A percentile compares a stretch with the other conserved stretches of the same genome.
Conservation (phyloP, 2,888 invertebrate species). For the Tenthredo scrophulariae region DNA sequence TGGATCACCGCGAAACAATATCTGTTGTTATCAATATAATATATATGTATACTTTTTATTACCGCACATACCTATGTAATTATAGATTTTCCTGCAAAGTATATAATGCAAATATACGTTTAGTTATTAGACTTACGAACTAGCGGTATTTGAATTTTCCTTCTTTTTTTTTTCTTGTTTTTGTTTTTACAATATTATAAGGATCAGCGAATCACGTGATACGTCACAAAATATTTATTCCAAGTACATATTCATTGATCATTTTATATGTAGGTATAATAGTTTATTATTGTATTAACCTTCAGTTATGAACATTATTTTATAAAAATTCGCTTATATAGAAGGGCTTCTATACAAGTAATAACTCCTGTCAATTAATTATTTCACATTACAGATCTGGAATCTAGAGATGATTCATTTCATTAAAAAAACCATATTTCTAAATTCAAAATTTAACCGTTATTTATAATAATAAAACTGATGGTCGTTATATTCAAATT, state of each 20-base stretch:
- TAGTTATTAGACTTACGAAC: neutral
- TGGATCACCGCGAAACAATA: slow-evolving; percentile 9
- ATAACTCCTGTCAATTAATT: neutral
- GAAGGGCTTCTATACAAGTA: neutral
- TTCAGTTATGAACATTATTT: neutral
- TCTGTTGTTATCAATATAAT: neutral
- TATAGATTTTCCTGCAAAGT: neutral
- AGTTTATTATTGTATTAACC: neutral
- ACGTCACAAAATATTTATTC: neutral
- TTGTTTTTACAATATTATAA: neutral
- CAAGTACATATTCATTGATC: neutral
- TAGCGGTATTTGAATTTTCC: neutral
- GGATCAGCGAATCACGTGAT: neutral
- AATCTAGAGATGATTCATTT: neutral
- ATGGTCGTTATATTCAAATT: neutral
- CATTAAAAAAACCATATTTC: neutral
- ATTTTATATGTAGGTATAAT: neutral
- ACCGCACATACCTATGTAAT: neutral
- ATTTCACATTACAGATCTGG: neutral
- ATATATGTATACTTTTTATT: neutral
- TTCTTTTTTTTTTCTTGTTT: neutral
- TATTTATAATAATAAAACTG: neutral
- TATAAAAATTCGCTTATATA: neutral
- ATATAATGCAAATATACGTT: too few species aligned
- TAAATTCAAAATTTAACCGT: neutral